These are phyloP conservation scores for Gyrodactylus bullatarudis DNA, from an alignment of 1,140 invertebrate species.

Conservation along the genomic window DNA sequence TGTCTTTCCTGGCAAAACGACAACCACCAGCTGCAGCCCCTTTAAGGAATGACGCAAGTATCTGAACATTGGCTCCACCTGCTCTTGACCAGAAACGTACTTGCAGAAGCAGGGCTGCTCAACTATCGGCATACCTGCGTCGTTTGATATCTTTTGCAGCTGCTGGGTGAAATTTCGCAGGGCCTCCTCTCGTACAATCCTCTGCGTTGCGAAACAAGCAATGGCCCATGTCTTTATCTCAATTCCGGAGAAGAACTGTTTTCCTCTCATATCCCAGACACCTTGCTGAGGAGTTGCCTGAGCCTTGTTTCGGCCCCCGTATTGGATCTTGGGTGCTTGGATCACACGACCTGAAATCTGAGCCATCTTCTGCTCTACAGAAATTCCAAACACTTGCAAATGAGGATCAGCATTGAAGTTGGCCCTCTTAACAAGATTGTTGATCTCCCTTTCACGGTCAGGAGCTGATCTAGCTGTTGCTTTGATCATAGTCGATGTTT, in stretches of 20 bases:
- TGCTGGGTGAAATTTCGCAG: slow-evolving; percentile 24
- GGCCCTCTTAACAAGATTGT: slow-evolving; percentile 61
- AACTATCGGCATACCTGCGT: background rate
- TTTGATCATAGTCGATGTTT: slow-evolving; percentile 99
- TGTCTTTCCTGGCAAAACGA: slow-evolving; percentile 89
- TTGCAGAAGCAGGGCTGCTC: slow-evolving; percentile 22
- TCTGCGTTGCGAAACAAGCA: slow-evolving; percentile 88
- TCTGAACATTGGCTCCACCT: slow-evolving; percentile 89
- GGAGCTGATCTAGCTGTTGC: slow-evolving; percentile 88
- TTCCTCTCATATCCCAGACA: slow-evolving; percentile 98
- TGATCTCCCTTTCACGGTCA: slow-evolving; percentile 84
- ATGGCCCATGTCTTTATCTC: slow-evolving; percentile 98
- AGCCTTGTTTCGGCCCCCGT: slow-evolving; percentile 63
- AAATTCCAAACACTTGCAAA: slow-evolving; percentile 84
- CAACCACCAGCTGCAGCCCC: slow-evolving; percentile 73
- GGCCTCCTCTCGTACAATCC: slow-evolving; percentile 79
- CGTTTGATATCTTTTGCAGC: background rate
- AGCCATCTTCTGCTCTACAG: slow-evolving; percentile 12
- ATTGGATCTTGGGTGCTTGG: slow-evolving; percentile 87
- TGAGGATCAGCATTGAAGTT: slow-evolving; percentile 96
- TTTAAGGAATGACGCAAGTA: slow-evolving; percentile 44
- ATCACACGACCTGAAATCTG: slow-evolving; percentile 82
- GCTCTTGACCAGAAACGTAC: slow-evolving; percentile 48
- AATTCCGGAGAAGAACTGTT: slow-evolving; percentile 95
- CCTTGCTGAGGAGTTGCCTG: slow-evolving; percentile 24